These are phyloP conservation scores for Rhorus exstirpatorius DNA, from an alignment of 2,888 invertebrate genomes.

Conservation along the genomic window DNA sequence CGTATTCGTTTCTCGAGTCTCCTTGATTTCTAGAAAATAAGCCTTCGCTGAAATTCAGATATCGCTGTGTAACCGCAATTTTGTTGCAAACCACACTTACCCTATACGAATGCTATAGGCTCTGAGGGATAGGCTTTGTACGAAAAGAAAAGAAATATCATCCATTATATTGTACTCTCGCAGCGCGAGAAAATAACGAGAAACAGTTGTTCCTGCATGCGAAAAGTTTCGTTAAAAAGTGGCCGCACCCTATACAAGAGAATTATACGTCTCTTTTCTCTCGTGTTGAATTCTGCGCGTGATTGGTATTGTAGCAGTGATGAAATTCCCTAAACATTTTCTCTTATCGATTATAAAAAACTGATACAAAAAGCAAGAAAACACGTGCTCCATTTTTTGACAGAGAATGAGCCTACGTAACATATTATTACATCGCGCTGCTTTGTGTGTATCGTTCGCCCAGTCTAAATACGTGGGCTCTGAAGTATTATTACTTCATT, in stretches of 20 bases:
- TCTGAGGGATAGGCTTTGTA: background rate
- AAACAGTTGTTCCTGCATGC: constrained; percentile 36
- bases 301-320: constrained; percentile 23
- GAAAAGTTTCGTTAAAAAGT: constrained; percentile 54
- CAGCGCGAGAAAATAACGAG: constrained; percentile 18
- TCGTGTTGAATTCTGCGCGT: constrained; percentile 4
- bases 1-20: background rate
- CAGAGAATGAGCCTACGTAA: constrained; percentile 24
- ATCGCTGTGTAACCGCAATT: background rate
- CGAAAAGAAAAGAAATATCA: constrained; percentile 15
- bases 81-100: background rate
- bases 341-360: constrained; percentile 58
- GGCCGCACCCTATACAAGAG: constrained; percentile 65
- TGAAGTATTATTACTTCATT: constrained; percentile 35
- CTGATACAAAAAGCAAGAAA: constrained; percentile 6
- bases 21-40: constrained; percentile 3
- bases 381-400: constrained; percentile 8
- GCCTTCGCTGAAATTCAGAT: background rate
- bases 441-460: constrained; percentile 11
- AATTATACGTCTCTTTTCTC: constrained; percentile 4
- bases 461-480: constrained; percentile 33
- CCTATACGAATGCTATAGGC: background rate
- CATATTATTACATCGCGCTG: constrained; percentile 2
- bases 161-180: constrained; percentile 20
- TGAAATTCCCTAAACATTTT: constrained; percentile 57